Base-by-base conservation (phyloP, 1,140 invertebrate species). In the Hycleus phaleratus region DNA sequence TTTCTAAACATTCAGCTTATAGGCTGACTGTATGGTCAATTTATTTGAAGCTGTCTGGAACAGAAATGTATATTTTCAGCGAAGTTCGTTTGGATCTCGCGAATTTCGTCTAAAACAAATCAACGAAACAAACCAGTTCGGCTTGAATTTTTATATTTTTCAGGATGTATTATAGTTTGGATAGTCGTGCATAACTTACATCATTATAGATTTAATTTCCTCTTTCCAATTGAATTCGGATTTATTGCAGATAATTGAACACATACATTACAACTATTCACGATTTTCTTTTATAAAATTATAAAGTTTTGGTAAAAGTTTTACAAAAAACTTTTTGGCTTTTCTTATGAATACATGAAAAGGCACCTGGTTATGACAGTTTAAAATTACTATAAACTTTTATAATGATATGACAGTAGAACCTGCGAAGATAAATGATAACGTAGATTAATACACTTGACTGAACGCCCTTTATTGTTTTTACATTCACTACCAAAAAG, bases 311-410 rank as follows among this genome's bases (percentile, higher is more conserved):
- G 12, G 54, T 48, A 56, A 44, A 53, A 53, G 46, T 56, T 56
- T 7, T 32, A 32, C 32, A 32, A 32, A 32, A 32, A 32, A 7
- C 7, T 32, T 32, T 32, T 32, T 32, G 32, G 32, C 32, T 56
- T 56, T 56, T 40, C 54, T 48, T 48, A 49, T 48, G 54, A 56
- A 56, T 56, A 56, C 46, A 43, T 56, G 54, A 56, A 56, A 56
- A 56, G 47, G 54, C 54, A 56, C 54, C 54, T 56, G 54, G 38
- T 49, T 56, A 56, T 56, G 54, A 56, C 54, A 56, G 46, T 56
- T 56, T 56, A 56, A 56, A 53, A 53, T 53, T 53, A 53, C 51
- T 53, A 53, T 26, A 53, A 53, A 53, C 42, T 53, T 53, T 53
- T 53, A 53, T 53, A 53, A 53, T 53, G 51, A 53, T 53, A 53